Conservation (phyloP, 2,797 vertebrate genomes). For the Phoeniculus purpureus region DNA sequence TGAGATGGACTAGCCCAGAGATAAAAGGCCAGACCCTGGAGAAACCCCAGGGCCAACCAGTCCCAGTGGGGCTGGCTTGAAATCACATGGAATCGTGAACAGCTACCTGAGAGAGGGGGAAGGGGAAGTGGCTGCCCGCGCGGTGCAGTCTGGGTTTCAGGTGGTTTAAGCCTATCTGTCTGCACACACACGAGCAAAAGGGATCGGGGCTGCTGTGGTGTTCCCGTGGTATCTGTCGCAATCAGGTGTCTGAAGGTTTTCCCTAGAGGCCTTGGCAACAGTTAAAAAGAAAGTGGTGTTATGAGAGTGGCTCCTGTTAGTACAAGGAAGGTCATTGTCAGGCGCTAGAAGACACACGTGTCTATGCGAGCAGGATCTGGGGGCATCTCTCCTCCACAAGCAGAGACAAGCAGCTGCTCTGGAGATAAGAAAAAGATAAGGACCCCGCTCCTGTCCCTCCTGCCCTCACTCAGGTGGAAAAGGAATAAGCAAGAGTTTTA, state of each 20-base stretch:
- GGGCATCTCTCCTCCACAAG: background rate
- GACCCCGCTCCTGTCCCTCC: background rate
- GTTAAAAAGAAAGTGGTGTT: background rate
- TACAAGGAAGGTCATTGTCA: constrained; percentile 43
- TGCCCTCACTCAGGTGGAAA: background rate
- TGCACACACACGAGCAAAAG: background rate
- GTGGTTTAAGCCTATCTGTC: background rate
- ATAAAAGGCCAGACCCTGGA: background rate
- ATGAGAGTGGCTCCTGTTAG: background rate
- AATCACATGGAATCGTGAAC: background rate
- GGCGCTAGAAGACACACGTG: background rate
- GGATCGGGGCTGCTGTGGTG: background rate
- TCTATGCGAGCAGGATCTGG: background rate
- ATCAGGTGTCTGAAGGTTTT: background rate
- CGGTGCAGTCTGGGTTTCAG: fast-evolving
- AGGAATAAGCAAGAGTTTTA: constrained; percentile 8
- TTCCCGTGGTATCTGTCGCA: background rate
- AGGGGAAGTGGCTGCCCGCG: background rate
- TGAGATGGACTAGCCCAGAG: background rate
- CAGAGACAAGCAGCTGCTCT: background rate
- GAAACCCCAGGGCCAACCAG: background rate
- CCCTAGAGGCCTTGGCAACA: background rate
- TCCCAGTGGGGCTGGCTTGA: background rate
- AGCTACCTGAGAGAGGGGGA: background rate
- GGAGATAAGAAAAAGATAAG: constrained; percentile 30